Evolutionary conservation across 2,888 invertebrate species (phyloP), one percentile per base, ranked within the genome.

Genomic region (Drosophila algonquin): DNA sequence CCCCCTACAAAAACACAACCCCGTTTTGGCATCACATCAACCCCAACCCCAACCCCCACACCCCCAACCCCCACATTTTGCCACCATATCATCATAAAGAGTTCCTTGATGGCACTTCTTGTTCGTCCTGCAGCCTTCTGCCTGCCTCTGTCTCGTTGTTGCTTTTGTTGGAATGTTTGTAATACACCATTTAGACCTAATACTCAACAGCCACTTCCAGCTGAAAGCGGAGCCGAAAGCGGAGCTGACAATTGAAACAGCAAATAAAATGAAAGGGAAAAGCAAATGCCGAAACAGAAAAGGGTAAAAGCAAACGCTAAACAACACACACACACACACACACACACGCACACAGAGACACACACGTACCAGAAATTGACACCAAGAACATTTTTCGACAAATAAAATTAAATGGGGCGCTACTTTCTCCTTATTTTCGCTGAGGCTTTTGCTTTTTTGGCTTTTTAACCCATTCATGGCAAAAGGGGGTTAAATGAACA

Each of bases 351-450:
- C 27, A 30, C 30, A 24, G 56, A 21, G 21, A 21, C 16, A 32
- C 21, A 24, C 65, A 53, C 18, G 40, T 40, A 69, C 46, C 54
- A 50, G 62, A 78, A 88, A 80, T 80, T 86, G 87, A 83, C 75
- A 64, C 76, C 73, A 76, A 77, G 75, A 58, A 79, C 79, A 73
- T 74, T 70, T 78, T 75, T 74, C 80, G 77, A 65, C 75, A 85
- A 87, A 90, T 89, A 84, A 90, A 90, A 90, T 88, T 89, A 85
- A 89, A 88, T 90, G 89, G 89, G 83, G 89, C 90, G 82, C 80
- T 53, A 40, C 58, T 56, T 50, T 32, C n/a, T 10, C 32, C 46
- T 27, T 50, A 12, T 61, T 47, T 21, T 32, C 14, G 12, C 16
- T 18, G n/a, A 10, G 30, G 47, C 18, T 48, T n/a, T n/a, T 40